phyloP scores from a whole-genome alignment of 2,888 invertebrate genomes.

The Morinoia aosen region DNA sequence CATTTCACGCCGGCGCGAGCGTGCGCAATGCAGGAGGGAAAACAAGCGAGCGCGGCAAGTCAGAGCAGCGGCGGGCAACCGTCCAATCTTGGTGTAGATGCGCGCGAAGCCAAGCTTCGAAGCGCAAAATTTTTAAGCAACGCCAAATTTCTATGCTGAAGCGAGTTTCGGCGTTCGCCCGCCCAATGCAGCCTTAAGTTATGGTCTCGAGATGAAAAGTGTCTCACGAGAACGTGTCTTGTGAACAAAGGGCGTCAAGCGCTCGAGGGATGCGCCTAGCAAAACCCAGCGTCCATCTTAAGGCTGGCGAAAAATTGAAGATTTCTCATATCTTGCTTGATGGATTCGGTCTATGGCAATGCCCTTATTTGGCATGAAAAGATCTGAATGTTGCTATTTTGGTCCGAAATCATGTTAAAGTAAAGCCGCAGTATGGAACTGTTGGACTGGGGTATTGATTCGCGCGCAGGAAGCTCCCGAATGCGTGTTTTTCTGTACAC shows the following conservation, averaged over 20 bases:
- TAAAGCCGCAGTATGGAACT: neutral
- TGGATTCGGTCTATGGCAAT: constrained; percentile 13
- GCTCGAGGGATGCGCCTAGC: neutral
- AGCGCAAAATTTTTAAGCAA: neutral
- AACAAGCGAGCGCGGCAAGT: neutral
- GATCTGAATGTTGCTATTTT: neutral
- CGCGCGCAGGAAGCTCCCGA: neutral
- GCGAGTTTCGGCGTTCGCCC: neutral
- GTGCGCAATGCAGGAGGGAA: neutral
- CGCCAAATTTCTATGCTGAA: constrained; percentile 18
- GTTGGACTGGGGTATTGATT: neutral
- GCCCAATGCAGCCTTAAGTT: constrained; percentile 24
- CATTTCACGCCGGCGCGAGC: neutral
- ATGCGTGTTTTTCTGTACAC: neutral
- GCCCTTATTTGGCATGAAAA: neutral
- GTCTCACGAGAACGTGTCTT: constrained; percentile 41
- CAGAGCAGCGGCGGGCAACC: too few relatives aligned
- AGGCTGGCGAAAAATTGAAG: neutral
- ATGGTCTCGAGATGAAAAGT: constrained; percentile 46
- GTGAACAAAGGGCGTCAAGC: constrained; percentile 34
- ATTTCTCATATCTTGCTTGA: constrained; percentile 30
- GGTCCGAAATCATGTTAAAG: neutral
- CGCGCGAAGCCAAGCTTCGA: neutral
- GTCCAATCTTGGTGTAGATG: neutral
- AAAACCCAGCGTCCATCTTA: neutral